Evolutionary conservation across 2,113 vertebrate species (phyloP).

Genomic region (Trematocara unimaculatum): DNA sequence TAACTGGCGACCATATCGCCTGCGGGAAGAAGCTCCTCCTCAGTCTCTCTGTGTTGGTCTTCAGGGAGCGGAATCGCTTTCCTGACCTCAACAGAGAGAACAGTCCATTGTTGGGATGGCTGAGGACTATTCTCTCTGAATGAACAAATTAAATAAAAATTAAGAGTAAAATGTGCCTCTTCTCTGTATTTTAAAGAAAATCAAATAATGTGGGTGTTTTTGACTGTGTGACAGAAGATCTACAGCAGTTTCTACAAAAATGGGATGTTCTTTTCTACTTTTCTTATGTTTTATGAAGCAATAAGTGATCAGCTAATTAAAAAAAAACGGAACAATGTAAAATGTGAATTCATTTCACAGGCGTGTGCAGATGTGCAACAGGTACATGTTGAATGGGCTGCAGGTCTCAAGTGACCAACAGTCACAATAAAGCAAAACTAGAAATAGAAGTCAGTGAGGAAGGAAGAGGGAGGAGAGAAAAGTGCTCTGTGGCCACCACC

Average conservation of each 20-base stretch:
- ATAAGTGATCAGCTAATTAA: background rate
- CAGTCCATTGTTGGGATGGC: accelerated
- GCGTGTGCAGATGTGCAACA: background rate
- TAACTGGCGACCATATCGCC: background rate
- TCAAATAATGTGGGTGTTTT: background rate
- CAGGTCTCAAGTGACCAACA: background rate
- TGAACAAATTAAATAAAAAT: background rate
- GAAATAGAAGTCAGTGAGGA: background rate
- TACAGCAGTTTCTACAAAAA: background rate
- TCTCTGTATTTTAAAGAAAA: background rate
- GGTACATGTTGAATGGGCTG: background rate
- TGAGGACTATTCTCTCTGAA: background rate
- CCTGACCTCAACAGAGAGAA: background rate
- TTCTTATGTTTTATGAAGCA: background rate
- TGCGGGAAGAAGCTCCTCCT: background rate
- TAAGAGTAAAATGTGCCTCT: background rate
- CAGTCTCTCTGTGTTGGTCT: background rate
- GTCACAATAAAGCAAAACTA: background rate
- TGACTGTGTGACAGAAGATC: background rate
- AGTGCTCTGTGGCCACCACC: background rate
- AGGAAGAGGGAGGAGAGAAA: background rate
- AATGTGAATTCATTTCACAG: background rate
- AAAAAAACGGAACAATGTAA: background rate
- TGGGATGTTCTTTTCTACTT: background rate
- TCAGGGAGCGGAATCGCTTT: background rate